Percentiles rank a stretch among this genome's conserved stretches.
phyloP scores from a whole-genome alignment of 2,797 vertebrate genomes.

The Prionace glauca region DNA sequence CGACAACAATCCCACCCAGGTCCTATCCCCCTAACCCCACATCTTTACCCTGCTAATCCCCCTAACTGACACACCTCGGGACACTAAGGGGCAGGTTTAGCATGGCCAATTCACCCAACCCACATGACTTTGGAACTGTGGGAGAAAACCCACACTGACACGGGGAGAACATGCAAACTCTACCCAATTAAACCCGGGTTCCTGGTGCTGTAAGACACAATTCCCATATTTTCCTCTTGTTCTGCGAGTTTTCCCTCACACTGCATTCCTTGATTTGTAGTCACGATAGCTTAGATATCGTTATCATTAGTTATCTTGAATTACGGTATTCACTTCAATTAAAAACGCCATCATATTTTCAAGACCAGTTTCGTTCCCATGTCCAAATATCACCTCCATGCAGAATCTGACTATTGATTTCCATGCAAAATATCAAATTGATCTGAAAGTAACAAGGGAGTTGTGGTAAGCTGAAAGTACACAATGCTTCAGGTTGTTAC shows the following conservation, averaged over 20 bases:
- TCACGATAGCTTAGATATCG: too few relatives aligned
- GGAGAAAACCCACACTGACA: too few relatives aligned
- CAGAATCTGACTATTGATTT: not conserved
- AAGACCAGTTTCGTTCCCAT: not conserved
- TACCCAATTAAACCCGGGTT: too few relatives aligned
- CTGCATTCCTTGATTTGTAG: not conserved
- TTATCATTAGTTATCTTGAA: not conserved
- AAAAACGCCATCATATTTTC: not conserved
- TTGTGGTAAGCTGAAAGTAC: not conserved
- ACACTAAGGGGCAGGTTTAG: too few relatives aligned
- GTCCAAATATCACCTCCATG: not conserved
- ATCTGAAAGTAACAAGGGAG: not conserved
- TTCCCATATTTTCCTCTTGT: not conserved
- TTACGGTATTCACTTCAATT: not conserved
- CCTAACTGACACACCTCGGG: too few relatives aligned
- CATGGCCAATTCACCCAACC: too few relatives aligned
- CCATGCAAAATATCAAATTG: not conserved
- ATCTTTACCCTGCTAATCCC: too few relatives aligned
- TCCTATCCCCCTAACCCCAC: too few relatives aligned
- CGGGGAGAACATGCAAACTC: too few relatives aligned
- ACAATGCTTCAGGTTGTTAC: not conserved
- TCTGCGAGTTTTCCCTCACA: not conserved
- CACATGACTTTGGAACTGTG: too few relatives aligned
- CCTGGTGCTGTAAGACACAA: not conserved
- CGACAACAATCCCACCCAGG: too few relatives aligned